Evolutionary conservation across 2,113 vertebrate genomes (phyloP).

Genomic region (Labeo catla): DNA sequence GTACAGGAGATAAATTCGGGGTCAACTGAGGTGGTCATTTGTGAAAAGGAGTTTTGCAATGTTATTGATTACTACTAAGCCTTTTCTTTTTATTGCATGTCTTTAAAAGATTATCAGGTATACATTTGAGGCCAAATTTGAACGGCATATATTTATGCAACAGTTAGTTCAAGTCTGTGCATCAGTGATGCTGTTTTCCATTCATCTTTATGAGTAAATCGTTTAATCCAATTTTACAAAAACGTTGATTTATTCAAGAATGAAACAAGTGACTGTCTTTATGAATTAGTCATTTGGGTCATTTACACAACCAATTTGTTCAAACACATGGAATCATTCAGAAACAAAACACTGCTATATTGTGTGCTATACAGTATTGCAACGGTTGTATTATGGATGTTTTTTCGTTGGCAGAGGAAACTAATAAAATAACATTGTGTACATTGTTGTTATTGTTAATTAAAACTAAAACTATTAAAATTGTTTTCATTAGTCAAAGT

Average conservation of each 20-base stretch:
- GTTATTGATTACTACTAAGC: background rate
- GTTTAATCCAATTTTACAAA: background rate
- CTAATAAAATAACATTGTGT: background rate
- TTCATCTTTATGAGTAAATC: background rate
- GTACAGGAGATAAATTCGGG: background rate
- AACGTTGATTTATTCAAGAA: background rate
- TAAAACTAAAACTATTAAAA: background rate
- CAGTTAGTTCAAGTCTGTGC: background rate
- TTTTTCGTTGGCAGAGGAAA: background rate
- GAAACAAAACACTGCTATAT: background rate
- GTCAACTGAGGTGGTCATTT: slow-evolving; percentile 34
- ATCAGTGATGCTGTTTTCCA: background rate
- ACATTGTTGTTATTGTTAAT: background rate
- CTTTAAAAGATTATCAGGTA: background rate
- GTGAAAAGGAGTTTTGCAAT: background rate
- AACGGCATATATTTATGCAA: background rate
- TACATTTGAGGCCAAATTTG: background rate
- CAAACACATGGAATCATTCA: background rate
- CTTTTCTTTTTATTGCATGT: background rate
- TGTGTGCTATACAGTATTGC: background rate
- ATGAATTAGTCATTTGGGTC: background rate
- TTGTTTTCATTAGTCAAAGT: background rate
- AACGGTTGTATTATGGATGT: background rate
- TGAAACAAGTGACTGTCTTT: background rate
- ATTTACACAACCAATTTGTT: background rate